Percentiles rank a stretch among this genome's conserved stretches.
Evolutionary conservation across 2,113 vertebrate species (phyloP).

Genomic region (Manacus vitellinus): DNA sequence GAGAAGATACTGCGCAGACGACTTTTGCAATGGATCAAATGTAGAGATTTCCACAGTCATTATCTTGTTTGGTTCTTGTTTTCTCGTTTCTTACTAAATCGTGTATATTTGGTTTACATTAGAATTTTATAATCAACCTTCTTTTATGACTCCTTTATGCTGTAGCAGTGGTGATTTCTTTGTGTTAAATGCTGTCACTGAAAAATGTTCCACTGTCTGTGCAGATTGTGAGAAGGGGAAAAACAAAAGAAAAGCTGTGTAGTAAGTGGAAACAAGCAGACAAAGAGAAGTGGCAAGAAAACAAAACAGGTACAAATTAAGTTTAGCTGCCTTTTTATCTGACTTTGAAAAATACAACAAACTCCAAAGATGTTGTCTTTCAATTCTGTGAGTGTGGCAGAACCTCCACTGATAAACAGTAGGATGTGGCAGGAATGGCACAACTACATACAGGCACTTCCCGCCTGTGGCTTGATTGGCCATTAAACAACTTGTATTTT

Average conservation of each 20-base stretch:
- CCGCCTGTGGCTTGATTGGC: background rate
- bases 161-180: background rate
- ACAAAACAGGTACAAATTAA: background rate
- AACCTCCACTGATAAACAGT: background rate
- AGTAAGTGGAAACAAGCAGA: constrained; percentile 16
- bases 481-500: background rate
- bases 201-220: background rate
- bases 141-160: background rate
- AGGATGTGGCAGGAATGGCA: background rate
- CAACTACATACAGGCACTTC: background rate
- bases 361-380: background rate
- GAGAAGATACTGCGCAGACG: background rate
- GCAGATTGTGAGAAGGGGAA: background rate
- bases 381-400: background rate
- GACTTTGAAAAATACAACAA: background rate
- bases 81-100: background rate
- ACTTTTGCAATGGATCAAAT: background rate
- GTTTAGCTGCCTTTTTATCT: background rate
- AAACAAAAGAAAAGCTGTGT: background rate
- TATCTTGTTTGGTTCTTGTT: background rate
- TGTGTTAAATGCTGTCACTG: background rate
- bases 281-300: constrained; percentile 15
- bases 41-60: background rate
- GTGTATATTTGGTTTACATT: background rate
- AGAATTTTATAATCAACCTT: background rate